Evolutionary conservation across 2,797 vertebrate genomes (phyloP).

Genomic region (Diplodus puntazzo): DNA sequence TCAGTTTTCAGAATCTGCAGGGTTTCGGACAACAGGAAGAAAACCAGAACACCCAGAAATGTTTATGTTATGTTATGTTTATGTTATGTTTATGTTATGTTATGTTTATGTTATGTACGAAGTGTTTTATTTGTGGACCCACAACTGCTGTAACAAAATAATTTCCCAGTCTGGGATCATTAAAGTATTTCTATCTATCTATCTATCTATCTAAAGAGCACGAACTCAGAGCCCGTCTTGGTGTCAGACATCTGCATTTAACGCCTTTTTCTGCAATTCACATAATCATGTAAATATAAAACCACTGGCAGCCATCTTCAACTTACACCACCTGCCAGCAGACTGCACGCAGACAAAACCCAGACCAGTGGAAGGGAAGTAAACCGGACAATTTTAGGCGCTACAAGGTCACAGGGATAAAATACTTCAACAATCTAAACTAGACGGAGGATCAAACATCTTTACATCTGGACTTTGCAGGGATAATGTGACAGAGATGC

Average conservation of each 20-base stretch:
- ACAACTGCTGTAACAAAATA: too few species aligned
- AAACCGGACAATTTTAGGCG: not conserved
- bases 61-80: too few species aligned
- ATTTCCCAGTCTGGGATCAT: too few species aligned
- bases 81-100: too few species aligned
- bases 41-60: not conserved
- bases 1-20: too few species aligned
- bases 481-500: not conserved
- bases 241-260: not conserved
- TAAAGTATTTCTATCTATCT: too few species aligned
- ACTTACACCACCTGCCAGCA: constrained; percentile 1
- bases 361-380: constrained; percentile 11
- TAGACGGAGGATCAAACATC: constrained; percentile 10
- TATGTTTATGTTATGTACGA: too few species aligned
- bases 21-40: too few species aligned
- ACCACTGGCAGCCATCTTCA: not conserved
- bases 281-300: constrained; percentile 6
- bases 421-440: not conserved
- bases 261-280: not conserved
- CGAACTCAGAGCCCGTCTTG: not conserved
- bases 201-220: too few species aligned
- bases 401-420: not conserved
- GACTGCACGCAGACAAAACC: not conserved
- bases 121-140: too few species aligned
- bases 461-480: not conserved